Evolutionary conservation across 2,797 vertebrate species (phyloP).

Genomic region (Cynopterus sphinx): DNA sequence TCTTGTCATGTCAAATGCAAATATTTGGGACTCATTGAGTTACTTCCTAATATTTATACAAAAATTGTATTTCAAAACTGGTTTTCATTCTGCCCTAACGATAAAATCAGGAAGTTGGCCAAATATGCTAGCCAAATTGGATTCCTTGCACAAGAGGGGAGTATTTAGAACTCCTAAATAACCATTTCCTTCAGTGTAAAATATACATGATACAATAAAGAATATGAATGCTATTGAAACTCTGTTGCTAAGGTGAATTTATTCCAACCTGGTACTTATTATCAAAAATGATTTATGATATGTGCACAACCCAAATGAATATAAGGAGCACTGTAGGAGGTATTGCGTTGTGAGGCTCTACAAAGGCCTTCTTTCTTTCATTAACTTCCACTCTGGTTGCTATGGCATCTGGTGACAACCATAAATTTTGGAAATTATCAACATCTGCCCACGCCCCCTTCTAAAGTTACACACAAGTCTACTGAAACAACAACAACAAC

Average conservation of each 20-base stretch:
- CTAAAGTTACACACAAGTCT: slow-evolving; percentile 7
- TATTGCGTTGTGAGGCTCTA: slow-evolving; percentile 24
- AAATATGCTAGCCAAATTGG: slow-evolving; percentile 9
- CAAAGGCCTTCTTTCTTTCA: slow-evolving; percentile 70
- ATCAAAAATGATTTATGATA: slow-evolving; percentile 78
- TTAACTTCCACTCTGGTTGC: slow-evolving; percentile 69
- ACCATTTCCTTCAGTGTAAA: slow-evolving; percentile 51
- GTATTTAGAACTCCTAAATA: slow-evolving; percentile 57
- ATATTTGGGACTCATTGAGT: background rate
- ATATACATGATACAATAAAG: slow-evolving; percentile 55
- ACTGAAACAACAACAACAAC: background rate
- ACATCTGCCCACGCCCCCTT: slow-evolving; percentile 34
- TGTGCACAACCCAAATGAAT: slow-evolving; percentile 65
- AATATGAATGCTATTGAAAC: slow-evolving; percentile 16
- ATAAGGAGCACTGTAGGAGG: slow-evolving; percentile 58
- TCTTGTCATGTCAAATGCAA: slow-evolving; percentile 49
- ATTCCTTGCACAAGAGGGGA: slow-evolving; percentile 3
- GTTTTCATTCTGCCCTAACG: slow-evolving; percentile 40
- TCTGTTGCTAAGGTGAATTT: slow-evolving; percentile 70
- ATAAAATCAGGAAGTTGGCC: slow-evolving; percentile 48
- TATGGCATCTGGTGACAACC: slow-evolving; percentile 64
- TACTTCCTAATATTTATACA: background rate
- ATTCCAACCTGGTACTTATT: slow-evolving; percentile 65
- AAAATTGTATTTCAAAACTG: slow-evolving; percentile 44
- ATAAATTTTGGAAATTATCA: slow-evolving; percentile 72